Evolutionary conservation across 2,113 vertebrate species (phyloP).

Genomic region (Pteronura brasiliensis): DNA sequence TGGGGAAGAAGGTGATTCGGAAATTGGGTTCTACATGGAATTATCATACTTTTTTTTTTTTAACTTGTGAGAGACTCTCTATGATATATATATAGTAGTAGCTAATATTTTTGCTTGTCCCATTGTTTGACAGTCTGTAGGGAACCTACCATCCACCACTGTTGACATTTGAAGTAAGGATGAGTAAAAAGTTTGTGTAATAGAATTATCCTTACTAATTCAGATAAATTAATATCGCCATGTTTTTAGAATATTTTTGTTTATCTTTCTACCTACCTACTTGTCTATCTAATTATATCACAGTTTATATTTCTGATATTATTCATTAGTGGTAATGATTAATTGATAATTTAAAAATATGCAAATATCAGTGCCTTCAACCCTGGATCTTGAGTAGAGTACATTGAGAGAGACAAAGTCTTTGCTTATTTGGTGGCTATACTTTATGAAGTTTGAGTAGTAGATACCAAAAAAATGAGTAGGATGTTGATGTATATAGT

Average conservation of each 20-base stretch:
- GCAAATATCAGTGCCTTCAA: background rate
- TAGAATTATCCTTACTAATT: background rate
- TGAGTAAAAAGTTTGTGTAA: background rate
- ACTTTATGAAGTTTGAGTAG: background rate
- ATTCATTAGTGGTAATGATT: background rate
- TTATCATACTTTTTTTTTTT: background rate
- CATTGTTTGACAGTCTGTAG: background rate
- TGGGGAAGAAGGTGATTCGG: background rate
- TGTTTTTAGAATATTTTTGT: background rate
- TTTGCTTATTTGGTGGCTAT: background rate
- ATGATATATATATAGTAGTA: background rate
- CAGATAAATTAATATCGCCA: background rate
- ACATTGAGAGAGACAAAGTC: background rate
- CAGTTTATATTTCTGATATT: background rate
- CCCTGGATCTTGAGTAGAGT: background rate
- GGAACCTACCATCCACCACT: background rate
- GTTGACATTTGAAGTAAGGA: background rate
- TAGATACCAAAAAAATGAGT: background rate
- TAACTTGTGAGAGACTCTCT: background rate
- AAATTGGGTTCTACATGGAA: background rate
- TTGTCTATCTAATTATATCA: background rate
- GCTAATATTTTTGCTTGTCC: background rate
- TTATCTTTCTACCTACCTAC: background rate
- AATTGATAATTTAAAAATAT: background rate
- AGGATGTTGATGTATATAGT: background rate